phyloP scores from a whole-genome alignment of 2,797 vertebrate genomes.

The Rhynchotus rufescens region DNA sequence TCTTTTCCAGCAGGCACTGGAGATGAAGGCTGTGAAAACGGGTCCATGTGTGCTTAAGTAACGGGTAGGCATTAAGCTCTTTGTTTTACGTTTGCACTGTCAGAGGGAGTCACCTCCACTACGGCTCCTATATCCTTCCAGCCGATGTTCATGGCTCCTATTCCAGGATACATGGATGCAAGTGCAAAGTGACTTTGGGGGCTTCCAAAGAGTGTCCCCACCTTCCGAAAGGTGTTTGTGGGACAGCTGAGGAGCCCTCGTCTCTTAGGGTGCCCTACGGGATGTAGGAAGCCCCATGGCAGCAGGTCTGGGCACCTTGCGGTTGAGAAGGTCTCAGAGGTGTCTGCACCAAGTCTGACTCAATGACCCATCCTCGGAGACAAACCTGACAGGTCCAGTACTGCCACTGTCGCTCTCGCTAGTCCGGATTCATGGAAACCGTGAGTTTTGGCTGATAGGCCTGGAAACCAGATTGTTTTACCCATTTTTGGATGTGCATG shows the following conservation, averaged over 20 bases:
- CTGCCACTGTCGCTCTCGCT: not conserved
- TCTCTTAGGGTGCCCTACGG: not conserved
- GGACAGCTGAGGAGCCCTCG: not conserved
- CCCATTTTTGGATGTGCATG: not conserved
- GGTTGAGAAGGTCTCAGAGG: fast-evolving
- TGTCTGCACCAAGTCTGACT: not conserved
- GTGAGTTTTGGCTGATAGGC: fast-evolving
- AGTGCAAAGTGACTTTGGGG: not conserved
- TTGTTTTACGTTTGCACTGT: not conserved
- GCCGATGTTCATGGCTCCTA: not conserved
- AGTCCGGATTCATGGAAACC: not conserved
- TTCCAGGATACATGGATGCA: not conserved
- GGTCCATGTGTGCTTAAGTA: not conserved
- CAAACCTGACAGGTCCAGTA: not conserved
- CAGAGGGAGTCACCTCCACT: not conserved
- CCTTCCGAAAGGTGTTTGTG: not conserved
- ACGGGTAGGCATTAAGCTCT: not conserved
- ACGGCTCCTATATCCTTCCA: too few relatives aligned
- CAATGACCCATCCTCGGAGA: not conserved
- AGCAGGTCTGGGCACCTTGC: fast-evolving
- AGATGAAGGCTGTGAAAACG: not conserved
- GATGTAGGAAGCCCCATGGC: not conserved
- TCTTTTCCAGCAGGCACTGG: conserved; percentile 1
- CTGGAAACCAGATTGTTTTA: not conserved
- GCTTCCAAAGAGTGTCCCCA: not conserved